Evolutionary conservation across 2,797 vertebrate species (phyloP).

Genomic region (Vireo griseus): DNA sequence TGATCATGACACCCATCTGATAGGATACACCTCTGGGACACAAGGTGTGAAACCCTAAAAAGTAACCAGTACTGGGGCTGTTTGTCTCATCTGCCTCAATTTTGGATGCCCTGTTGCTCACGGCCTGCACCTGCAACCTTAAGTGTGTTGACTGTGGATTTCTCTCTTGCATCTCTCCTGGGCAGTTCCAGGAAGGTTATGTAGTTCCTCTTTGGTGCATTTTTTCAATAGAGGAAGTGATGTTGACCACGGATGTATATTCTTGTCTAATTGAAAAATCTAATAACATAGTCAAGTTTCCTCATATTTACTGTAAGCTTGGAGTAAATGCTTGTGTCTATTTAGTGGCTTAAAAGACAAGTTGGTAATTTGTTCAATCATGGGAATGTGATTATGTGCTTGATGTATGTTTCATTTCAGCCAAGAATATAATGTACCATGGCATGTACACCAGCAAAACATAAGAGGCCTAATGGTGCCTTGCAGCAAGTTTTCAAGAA

Average conservation of each 20-base stretch:
- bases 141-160: neutral
- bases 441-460: neutral
- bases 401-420: neutral
- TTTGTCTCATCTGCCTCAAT: neutral
- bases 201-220: neutral
- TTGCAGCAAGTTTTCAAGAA: neutral
- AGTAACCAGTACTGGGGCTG: accelerated
- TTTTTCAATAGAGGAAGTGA: neutral
- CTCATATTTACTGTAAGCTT: neutral
- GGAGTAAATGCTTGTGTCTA: neutral
- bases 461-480: neutral
- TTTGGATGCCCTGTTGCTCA: neutral
- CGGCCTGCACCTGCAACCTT: neutral
- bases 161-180: neutral
- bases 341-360: neutral
- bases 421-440: neutral
- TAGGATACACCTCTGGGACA: neutral
- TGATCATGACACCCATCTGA: neutral
- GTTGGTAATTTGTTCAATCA: neutral
- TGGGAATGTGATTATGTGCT: neutral
- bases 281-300: neutral
- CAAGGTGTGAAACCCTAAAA: neutral
- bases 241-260: neutral
- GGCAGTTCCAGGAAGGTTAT: neutral
- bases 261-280: neutral